Evolutionary conservation across 2,113 vertebrate species (phyloP), one percentile per base, ranked within the genome.

Genomic region (Tragelaphus scriptus): DNA sequence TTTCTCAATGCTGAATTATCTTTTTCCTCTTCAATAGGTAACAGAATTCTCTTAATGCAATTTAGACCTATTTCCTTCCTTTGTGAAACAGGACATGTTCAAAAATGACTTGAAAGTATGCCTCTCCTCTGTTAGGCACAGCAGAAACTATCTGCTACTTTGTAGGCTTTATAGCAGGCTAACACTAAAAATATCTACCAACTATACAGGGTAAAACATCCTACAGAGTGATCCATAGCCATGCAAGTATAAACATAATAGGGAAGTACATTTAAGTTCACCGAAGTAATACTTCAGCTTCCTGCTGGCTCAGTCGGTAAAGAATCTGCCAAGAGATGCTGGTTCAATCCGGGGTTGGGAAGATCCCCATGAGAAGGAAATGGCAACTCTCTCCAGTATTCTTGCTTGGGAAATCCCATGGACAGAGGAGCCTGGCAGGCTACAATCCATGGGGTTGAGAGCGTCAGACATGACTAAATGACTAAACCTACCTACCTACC

Each of bases 21-120:
- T 75, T 85, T 95, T 94, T 23, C 47, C 47, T 93, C 81, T 94
- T 90, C 91, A 85, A 61, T 49, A 91, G 59, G 58, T 92, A 94
- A 94, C 77, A 80, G 95, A 94, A 90, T 55, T 79, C 59, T 87
- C 61, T 85, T 90, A 97, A 92, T 56, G 56, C 49, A 85, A 59
- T 90, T 59, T 88, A 85, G 86, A 40, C 15, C 92, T 93, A 49
- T 61, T 85, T 95, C 55, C 94, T 94, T 47, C 59, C 68, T 97
- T 96, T 93, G 63, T 92, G 88, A 98, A 97, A 97, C 7, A 81
- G 77, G 59, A 61, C 85, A 82, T 61, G 36, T 94, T 92, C 59
- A 94, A 96, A 96, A 61, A 91, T 79, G 61, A 47, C 26, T 87
- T 91, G 61, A 63, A 96, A 87, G 51, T 14, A 32, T 87, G 51